phyloP scores from a whole-genome alignment of 1,140 invertebrate species.

The Teleogryllus occipitalis region DNA sequence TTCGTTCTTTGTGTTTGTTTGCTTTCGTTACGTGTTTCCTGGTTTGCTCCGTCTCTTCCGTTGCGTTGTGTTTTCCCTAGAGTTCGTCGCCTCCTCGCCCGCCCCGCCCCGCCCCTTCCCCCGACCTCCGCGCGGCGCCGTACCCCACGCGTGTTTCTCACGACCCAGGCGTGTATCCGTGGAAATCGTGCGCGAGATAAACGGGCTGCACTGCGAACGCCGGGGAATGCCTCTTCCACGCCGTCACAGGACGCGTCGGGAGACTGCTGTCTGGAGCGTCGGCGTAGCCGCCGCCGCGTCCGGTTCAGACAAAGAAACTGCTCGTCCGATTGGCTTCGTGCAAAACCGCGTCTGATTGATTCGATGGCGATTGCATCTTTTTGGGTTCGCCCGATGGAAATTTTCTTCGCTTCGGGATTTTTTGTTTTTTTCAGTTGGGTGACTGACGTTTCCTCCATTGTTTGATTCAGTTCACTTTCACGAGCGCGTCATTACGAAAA shows the following conservation, averaged over 20 bases:
- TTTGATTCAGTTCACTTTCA: background rate
- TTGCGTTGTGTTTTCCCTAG: background rate
- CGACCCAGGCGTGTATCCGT: no score
- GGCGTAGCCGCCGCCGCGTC: no score
- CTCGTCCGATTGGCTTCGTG: no score
- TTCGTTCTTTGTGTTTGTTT: background rate
- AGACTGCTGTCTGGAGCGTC: no score
- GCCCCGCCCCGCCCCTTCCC: no score
- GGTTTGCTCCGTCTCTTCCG: background rate
- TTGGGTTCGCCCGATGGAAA: background rate
- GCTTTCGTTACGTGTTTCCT: background rate
- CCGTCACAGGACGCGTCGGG: no score
- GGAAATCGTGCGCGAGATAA: no score
- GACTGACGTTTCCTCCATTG: background rate
- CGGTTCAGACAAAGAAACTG: no score
- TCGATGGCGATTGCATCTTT: background rate
- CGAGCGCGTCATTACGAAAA: background rate
- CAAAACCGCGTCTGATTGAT: background rate
- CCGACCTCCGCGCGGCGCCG: no score
- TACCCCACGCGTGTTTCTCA: no score
- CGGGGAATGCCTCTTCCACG: no score
- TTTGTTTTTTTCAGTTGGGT: background rate
- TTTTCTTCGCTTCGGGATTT: background rate
- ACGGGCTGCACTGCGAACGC: no score
- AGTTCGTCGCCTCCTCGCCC: background rate